Evolutionary conservation across 2,113 vertebrate genomes (phyloP).

Genomic region (Balaeniceps rex): DNA sequence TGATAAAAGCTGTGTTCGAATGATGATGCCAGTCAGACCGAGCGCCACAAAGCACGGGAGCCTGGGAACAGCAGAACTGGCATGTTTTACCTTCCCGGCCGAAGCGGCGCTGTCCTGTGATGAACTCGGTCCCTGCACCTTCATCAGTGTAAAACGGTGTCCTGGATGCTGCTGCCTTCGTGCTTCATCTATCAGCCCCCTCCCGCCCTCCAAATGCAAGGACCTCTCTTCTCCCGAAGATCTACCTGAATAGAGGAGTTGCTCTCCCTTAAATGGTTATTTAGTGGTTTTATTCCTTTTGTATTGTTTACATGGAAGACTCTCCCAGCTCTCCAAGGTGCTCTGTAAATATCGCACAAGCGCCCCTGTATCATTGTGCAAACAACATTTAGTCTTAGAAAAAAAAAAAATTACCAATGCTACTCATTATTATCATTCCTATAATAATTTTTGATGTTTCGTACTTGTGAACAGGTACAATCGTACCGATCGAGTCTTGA

Average conservation of each 20-base stretch:
- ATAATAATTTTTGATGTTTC: neutral
- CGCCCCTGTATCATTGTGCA: neutral
- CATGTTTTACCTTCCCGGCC: fast-evolving
- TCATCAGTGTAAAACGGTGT: neutral
- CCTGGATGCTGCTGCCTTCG: neutral
- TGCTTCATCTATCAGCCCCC: neutral
- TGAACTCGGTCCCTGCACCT: neutral
- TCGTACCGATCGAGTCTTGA: fast-evolving
- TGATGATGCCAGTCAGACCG: neutral
- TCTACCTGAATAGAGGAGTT: neutral
- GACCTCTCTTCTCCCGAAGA: neutral
- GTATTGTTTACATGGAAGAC: neutral
- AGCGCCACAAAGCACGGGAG: neutral
- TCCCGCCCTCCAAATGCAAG: neutral
- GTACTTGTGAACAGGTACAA: neutral
- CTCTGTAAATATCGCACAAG: neutral
- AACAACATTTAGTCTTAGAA: neutral
- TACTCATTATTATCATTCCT: neutral
- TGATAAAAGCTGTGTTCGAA: neutral
- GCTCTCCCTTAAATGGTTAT: neutral
- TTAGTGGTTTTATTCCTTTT: neutral
- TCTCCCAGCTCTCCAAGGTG: neutral
- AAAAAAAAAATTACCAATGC: neutral
- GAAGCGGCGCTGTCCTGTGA: neutral
- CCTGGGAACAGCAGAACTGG: neutral